Evolutionary conservation across 2,888 invertebrate genomes (phyloP), one percentile per base, ranked within the genome.

Genomic region (Rotaria socialis): DNA sequence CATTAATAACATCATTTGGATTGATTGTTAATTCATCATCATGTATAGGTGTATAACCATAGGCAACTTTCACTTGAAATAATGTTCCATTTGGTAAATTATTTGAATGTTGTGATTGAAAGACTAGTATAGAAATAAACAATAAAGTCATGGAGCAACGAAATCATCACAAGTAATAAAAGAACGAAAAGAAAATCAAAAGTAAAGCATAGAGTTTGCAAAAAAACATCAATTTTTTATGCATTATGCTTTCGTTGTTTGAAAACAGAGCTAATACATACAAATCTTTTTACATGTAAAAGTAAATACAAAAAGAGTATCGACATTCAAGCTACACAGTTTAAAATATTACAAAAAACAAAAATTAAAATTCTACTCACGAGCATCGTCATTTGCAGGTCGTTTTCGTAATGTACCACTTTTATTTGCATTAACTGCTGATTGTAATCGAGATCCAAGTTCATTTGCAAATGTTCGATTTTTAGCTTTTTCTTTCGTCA

Each of bases 21-120:
- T 94, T 93, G 88, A 98, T 93, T 88, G 94, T 93, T 89, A 98
- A 92, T 91, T 98, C 98, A 92, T 98, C 98, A 87, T 95, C 95
- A 91, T 97, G 96, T 88, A 95, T 95, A 86, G 96, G 96, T 89
- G 94, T 94, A 92, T 98, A 98, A 58, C 89, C 89, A 89, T 89
- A 90, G 50, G 89, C 80, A 22, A 89, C 90, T 88, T 90, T 90
- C 56, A 87, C 88, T 47, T 86, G 85, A 41, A 87, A 87, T 85
- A 80, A 47, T 24, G n/a, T 47, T 67, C 67, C 67, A 67, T 67
- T 67, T 19, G 67, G 67, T 67, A 67, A 35, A 41, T 5, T 67
- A 27, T 27, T 67, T 7, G 80, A 35, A 35, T 35, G 35, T 35
- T 35, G 35, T 35, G 35, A 47, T 47, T 80, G 67, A 67, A 35